phyloP scores from a whole-genome alignment of 2,797 vertebrate genomes.

The Poecile montanus region DNA sequence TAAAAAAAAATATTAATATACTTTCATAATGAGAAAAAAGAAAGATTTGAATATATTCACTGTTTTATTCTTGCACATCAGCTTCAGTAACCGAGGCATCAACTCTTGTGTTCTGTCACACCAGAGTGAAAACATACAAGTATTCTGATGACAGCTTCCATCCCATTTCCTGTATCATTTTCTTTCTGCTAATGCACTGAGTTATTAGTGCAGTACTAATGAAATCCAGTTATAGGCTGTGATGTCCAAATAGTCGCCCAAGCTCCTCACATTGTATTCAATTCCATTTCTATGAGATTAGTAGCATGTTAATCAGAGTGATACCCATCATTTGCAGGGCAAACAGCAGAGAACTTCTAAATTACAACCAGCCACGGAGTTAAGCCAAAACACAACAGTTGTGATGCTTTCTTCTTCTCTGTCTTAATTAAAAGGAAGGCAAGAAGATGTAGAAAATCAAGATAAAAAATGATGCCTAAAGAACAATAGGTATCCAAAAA shows the following conservation, averaged over 20 bases:
- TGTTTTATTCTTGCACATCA: not conserved
- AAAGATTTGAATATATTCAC: not conserved
- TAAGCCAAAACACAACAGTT: not conserved
- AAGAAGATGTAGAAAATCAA: not conserved
- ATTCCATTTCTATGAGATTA: not conserved
- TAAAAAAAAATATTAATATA: not conserved
- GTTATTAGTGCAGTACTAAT: conserved; percentile 19
- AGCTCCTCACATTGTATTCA: not conserved
- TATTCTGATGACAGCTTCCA: not conserved
- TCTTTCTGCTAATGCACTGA: not conserved
- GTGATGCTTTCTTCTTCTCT: not conserved
- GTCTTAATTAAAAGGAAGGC: not conserved
- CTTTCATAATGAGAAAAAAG: not conserved
- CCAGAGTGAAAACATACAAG: not conserved
- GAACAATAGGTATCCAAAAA: not conserved
- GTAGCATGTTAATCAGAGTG: not conserved
- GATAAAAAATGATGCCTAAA: not conserved
- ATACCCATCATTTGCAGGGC: not conserved
- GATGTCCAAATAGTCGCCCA: not conserved
- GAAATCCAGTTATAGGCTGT: not conserved
- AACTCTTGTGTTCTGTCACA: not conserved
- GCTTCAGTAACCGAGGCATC: not conserved
- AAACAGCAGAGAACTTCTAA: not conserved
- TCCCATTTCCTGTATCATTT: not conserved
- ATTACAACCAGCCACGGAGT: not conserved